Conservation (phyloP, 2,888 invertebrate genomes). For the Callosobruchus maculatus region DNA sequence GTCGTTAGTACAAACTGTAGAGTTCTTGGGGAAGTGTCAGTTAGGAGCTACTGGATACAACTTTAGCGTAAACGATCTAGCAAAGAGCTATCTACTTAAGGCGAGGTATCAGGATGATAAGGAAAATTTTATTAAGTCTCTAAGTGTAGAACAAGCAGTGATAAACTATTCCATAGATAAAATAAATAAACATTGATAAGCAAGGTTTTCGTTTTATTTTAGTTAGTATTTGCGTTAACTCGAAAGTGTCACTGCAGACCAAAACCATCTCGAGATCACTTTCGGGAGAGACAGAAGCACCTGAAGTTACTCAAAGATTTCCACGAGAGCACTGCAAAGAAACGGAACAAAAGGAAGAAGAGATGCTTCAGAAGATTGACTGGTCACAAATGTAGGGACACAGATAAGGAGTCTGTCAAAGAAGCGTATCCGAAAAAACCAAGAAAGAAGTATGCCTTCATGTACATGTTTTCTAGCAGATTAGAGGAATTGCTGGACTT, state of each 20-base stretch:
- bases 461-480: constrained; percentile 23
- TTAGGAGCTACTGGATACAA: constrained; percentile 46
- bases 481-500: constrained; percentile 17
- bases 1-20: constrained; percentile 39
- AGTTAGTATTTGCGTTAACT: no score
- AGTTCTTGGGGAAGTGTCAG: constrained; percentile 48
- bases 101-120: constrained; percentile 52
- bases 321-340: constrained; percentile 22
- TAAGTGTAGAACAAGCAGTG: constrained; percentile 40
- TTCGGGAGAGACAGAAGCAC: constrained; percentile 46
- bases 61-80: constrained; percentile 47
- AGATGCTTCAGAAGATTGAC: constrained; percentile 21
- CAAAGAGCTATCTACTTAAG: constrained; percentile 52
- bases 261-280: constrained; percentile 47
- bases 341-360: constrained; percentile 19
- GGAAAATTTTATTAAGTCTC: constrained; percentile 52
- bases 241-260: constrained; percentile 56
- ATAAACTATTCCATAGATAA: constrained; percentile 13
- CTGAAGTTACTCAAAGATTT: constrained; percentile 32
- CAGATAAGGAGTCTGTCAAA: constrained; percentile 25
- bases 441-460: constrained; percentile 23
- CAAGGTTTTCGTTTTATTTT: no score
- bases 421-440: constrained; percentile 17
- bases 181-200: background rate
- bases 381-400: constrained; percentile 14